phyloP scores from a whole-genome alignment of 1,140 invertebrate species.

The Copidosoma floridanum region DNA sequence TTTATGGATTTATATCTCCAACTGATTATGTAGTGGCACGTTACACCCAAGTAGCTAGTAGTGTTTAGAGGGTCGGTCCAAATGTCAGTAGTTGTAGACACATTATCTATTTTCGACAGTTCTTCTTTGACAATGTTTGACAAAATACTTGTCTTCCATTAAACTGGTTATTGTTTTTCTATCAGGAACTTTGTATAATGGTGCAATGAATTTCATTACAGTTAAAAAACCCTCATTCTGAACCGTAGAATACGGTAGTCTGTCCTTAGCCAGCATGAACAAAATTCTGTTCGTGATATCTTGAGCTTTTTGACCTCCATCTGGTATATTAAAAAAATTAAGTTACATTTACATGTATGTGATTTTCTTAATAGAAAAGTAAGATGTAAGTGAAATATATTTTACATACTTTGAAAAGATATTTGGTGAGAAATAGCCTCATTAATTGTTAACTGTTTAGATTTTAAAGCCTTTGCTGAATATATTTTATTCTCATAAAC shows the following conservation, averaged over 20 bases:
- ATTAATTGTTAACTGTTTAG: too few relatives aligned
- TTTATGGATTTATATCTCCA: slow-evolving; percentile 21
- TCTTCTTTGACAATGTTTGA: too few relatives aligned
- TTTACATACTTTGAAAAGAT: too few relatives aligned
- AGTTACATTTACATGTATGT: too few relatives aligned
- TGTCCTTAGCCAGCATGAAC: slow-evolving; percentile 48
- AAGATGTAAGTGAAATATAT: too few relatives aligned
- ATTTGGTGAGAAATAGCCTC: too few relatives aligned
- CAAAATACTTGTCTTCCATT: slow-evolving; percentile 49
- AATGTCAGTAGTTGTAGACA: slow-evolving; percentile 40
- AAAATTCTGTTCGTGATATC: slow-evolving; percentile 34
- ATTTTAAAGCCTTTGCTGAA: too few relatives aligned
- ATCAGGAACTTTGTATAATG: slow-evolving; percentile 48
- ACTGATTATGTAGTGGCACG: slow-evolving; percentile 30
- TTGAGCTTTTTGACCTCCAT: too few relatives aligned
- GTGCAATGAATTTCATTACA: slow-evolving; percentile 43
- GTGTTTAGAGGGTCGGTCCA: too few relatives aligned
- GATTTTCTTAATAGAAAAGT: too few relatives aligned
- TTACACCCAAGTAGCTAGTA: slow-evolving; percentile 40
- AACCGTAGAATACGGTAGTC: slow-evolving; percentile 45
- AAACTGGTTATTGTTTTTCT: slow-evolving; percentile 36
- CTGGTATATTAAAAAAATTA: too few relatives aligned
- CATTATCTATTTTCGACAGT: slow-evolving; percentile 20
- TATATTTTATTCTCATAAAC: too few relatives aligned
- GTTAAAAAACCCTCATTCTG: slow-evolving; percentile 49